phyloP scores from a whole-genome alignment of 2,797 vertebrate genomes.

The Manis javanica region DNA sequence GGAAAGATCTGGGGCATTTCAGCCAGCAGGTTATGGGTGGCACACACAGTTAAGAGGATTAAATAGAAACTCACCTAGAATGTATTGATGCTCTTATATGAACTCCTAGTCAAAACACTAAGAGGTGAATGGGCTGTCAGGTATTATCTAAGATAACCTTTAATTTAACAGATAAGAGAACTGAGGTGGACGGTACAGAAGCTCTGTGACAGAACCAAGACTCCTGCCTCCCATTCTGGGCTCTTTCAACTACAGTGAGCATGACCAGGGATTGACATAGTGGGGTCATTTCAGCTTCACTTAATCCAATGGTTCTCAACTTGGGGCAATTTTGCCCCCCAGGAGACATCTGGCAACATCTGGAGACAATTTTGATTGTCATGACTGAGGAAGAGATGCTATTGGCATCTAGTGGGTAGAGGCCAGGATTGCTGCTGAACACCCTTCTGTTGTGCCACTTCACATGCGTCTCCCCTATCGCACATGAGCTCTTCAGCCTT shows the following conservation, averaged over 20 bases:
- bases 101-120: not conserved
- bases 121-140: not conserved
- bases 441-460: not conserved
- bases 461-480: not conserved
- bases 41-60: not conserved
- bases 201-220: not conserved
- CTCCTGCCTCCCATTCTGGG: not conserved
- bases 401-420: not conserved
- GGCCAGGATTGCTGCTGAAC: not conserved
- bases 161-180: not conserved
- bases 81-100: not conserved
- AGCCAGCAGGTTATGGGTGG: not conserved
- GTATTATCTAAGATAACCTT: not conserved
- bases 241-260: not conserved
- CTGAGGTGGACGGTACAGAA: not conserved
- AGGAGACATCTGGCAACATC: not conserved
- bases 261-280: not conserved
- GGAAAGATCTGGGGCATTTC: not conserved
- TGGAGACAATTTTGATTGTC: not conserved
- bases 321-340: not conserved
- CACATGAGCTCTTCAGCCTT: not conserved
- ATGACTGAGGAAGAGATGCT: not conserved
- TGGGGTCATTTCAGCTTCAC: not conserved
- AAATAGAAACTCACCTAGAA: not conserved
- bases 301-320: not conserved